phyloP scores from a whole-genome alignment of 2,113 vertebrate species.

The Cisticola juncidis region DNA sequence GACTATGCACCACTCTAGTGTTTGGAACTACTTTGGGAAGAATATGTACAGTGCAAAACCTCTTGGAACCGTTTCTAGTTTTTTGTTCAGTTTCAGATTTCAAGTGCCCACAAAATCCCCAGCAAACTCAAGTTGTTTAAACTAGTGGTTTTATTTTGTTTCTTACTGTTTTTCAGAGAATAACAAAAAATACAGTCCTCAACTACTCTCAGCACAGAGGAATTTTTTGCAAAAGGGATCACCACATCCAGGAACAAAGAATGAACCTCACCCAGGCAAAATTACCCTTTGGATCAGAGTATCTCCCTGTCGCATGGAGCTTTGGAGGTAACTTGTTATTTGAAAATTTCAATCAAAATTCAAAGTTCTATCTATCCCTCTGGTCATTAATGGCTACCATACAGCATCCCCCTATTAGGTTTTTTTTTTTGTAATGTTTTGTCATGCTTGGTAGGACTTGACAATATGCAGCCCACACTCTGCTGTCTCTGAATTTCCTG shows the following conservation, averaged over 20 bases:
- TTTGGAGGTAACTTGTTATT: neutral
- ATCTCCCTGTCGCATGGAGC: neutral
- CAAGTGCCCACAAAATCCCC: neutral
- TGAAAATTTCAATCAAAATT: neutral
- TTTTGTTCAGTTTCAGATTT: neutral
- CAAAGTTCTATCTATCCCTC: neutral
- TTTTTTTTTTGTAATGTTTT: neutral
- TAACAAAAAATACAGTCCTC: neutral
- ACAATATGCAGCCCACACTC: neutral
- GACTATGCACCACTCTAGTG: neutral
- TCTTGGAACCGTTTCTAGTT: neutral
- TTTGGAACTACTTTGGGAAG: neutral
- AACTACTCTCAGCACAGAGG: neutral
- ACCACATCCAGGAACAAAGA: neutral
- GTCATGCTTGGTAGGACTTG: neutral
- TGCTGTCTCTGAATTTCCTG: neutral
- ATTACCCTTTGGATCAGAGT: neutral
- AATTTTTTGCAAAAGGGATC: neutral
- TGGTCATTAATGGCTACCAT: neutral
- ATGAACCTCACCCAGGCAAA: neutral
- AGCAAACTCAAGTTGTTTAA: neutral
- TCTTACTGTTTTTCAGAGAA: neutral
- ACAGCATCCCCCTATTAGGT: fast-evolving
- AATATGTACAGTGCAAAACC: neutral
- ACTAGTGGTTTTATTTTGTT: neutral